Percentiles rank a stretch among this genome's conserved stretches.
These are phyloP conservation scores for Lophius piscatorius DNA, from an alignment of 2,113 vertebrate species.

Conservation along the genomic window DNA sequence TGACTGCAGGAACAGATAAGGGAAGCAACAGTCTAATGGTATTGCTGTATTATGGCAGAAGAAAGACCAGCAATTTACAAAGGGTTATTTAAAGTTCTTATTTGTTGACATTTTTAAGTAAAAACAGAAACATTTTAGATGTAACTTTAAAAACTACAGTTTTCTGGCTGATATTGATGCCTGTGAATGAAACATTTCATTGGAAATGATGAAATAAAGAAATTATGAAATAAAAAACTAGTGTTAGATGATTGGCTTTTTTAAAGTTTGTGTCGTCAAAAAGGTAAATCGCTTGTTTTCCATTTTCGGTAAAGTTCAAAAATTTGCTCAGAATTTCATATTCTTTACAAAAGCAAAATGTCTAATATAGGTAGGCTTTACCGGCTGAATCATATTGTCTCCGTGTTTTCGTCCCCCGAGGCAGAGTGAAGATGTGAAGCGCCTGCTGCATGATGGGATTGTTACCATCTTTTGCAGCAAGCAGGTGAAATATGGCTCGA, in stretches of 20 bases:
- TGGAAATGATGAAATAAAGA: neutral
- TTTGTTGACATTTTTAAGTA: no score
- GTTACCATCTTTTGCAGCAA: constrained; percentile 7
- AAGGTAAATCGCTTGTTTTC: neutral
- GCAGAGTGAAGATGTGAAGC: constrained; percentile 18
- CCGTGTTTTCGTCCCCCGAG: constrained; percentile 8
- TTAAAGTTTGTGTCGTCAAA: neutral
- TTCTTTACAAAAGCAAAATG: neutral
- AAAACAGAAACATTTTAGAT: no score
- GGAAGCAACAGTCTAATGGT: no score
- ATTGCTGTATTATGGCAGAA: no score
- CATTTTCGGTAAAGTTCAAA: neutral
- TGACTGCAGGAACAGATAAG: no score
- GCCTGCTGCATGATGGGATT: constrained; percentile 42
- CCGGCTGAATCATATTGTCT: constrained; percentile 16
- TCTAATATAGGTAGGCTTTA: neutral
- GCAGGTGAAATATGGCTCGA: constrained; percentile 20
- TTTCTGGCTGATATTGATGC: no score
- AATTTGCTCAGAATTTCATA: neutral
- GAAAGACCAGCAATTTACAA: no score
- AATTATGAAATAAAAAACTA: neutral
- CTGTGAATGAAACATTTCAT: neutral
- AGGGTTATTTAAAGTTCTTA: no score
- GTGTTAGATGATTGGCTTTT: neutral
- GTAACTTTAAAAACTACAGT: no score